Conservation (phyloP, 2,113 vertebrate genomes). For the Callopanchax toddi region DNA sequence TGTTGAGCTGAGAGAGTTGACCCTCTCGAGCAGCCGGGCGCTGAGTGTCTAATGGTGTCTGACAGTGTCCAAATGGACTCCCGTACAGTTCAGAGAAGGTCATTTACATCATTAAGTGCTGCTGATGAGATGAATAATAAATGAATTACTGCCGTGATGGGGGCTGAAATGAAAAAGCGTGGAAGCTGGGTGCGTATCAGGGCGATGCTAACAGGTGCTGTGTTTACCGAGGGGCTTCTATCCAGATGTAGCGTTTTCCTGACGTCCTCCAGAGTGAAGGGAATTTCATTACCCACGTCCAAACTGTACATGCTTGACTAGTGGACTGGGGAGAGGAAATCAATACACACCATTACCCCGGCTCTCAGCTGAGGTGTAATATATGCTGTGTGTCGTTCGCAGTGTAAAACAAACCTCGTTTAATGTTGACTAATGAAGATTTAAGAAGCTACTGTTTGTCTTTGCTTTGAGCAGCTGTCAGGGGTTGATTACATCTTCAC, state of each 20-base stretch:
- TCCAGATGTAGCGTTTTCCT: too few relatives aligned
- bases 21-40: constrained; percentile 56
- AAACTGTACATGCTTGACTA: constrained; percentile 68
- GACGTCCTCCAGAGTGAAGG: constrained; percentile 58
- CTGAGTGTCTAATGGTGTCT: constrained; percentile 68
- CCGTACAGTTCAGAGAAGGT: constrained; percentile 70
- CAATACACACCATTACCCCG: constrained; percentile 72
- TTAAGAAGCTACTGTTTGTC: constrained; percentile 68
- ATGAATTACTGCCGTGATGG: constrained; percentile 56
- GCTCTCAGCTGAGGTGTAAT: constrained; percentile 62
- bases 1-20: constrained; percentile 46
- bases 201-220: constrained; percentile 59
- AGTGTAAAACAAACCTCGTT: constrained; percentile 71
- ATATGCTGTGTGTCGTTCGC: constrained; percentile 42
- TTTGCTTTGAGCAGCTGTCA: constrained; percentile 63
- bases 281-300: constrained; percentile 71
- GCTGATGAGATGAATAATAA: constrained; percentile 75
- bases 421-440: constrained; percentile 76
- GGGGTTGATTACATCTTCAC: constrained; percentile 64
- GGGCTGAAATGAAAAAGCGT: constrained; percentile 3
- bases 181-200: constrained; percentile 36
- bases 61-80: constrained; percentile 76
- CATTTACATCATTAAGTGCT: constrained; percentile 70
- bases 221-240: constrained; percentile 51
- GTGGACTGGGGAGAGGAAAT: constrained; percentile 59